Base-by-base conservation (phyloP, 2,888 invertebrate genomes). In the Pherbina coryleti region DNA sequence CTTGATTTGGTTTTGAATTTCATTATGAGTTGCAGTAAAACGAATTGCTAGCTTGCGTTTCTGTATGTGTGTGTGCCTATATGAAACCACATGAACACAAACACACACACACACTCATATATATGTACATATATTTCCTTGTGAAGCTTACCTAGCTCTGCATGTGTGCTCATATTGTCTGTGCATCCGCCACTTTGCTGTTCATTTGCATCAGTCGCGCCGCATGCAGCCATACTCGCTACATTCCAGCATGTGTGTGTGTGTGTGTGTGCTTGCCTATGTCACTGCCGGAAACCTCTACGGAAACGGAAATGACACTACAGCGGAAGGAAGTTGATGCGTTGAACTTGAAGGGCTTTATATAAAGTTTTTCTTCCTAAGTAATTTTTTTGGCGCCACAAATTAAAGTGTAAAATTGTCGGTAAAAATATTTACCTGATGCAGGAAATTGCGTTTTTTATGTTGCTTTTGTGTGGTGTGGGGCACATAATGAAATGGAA, bases 251-350 rank as follows among this genome's bases (percentile, higher is more conserved):
- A 28, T 31, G 19, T 28, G 64, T 34, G 31, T 31, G 7, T 8
- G 9, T 28, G 57, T 44, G 51, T 37, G 49, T 67, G 66, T 53
- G 64, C 34, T 9, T 75, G 34, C 31, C 22, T 34, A 28, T 51
- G 60, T 37, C 72, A n/a, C 22, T 57, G 25, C 55, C 60, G 74
- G 62, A 74, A 74, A 37, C 67, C 77, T 25, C 64, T 19, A 49
- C 62, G 69, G 77, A 77, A 78, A 69, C 73, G 77, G 77, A 78
- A 78, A 74, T 78, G 77, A 78, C 77, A 74, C 77, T 69, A 44
- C 22, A 78, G 55, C 77, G 77, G 77, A 78, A 78, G 71, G 72
- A 49, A 28, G 73, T 49, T 51, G 70, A 53, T 55, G 75, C 66
- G 66, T 67, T 75, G 53, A 66, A 75, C 75, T 75, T 55, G 37